Percentiles rank a stretch among this genome's conserved stretches.
phyloP scores from a whole-genome alignment of 2,888 invertebrate genomes.

The Nemapogon koenigi region DNA sequence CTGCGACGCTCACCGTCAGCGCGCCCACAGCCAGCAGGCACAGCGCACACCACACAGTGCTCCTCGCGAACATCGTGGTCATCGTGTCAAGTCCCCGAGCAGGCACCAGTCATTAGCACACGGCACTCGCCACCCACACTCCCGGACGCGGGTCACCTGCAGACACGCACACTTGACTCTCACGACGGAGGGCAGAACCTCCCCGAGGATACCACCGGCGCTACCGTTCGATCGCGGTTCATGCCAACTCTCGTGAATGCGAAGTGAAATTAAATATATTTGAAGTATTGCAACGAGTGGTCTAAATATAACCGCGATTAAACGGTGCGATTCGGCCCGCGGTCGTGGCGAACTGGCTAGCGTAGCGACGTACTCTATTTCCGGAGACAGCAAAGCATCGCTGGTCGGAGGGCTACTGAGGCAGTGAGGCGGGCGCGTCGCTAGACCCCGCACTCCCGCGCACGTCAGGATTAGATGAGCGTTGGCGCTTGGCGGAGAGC shows the following conservation, averaged over 20 bases:
- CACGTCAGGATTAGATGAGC: too few species aligned
- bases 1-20: slow-evolving; percentile 43
- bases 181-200: slow-evolving; percentile 27
- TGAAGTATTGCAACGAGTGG: slow-evolving; percentile 15
- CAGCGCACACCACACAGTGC: slow-evolving; percentile 61
- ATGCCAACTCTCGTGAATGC: neutral
- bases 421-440: slow-evolving; percentile 24
- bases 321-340: slow-evolving; percentile 32
- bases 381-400: slow-evolving; percentile 67
- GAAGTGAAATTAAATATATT: too few species aligned
- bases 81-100: slow-evolving; percentile 56
- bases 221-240: slow-evolving; percentile 35
- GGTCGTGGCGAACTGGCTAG: slow-evolving; percentile 35
- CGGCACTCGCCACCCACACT: slow-evolving; percentile 60
- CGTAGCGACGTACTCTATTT: slow-evolving; percentile 59
- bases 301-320: slow-evolving; percentile 45
- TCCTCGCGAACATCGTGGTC: slow-evolving; percentile 56
- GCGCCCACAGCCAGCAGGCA: slow-evolving; percentile 51
- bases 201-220: slow-evolving; percentile 32
- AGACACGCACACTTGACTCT: slow-evolving; percentile 25
- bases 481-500: too few species aligned
- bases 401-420: slow-evolving; percentile 66
- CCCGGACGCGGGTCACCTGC: slow-evolving; percentile 43
- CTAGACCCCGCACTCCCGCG: too few species aligned
- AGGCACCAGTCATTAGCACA: slow-evolving; percentile 62